Percentiles rank a stretch among this genome's conserved stretches.
These are phyloP conservation scores for Raphicerus campestris DNA, from an alignment of 2,113 vertebrate species.

Conservation along the genomic window DNA sequence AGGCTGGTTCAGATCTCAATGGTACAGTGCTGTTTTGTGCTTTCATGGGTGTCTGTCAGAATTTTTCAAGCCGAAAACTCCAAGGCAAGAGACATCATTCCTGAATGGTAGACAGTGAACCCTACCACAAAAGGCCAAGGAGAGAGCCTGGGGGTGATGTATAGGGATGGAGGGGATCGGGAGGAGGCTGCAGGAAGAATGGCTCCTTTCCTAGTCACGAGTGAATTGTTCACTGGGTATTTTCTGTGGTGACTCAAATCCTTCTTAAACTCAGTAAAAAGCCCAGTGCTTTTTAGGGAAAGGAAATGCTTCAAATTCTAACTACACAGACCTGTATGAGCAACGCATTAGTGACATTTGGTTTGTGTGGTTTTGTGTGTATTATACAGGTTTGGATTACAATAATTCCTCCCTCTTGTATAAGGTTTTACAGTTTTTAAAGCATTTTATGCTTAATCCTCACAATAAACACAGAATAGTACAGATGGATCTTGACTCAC, in stretches of 20 bases:
- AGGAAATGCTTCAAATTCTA: slow-evolving; percentile 10
- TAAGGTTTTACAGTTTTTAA: slow-evolving; percentile 52
- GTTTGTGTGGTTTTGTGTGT: slow-evolving; percentile 39
- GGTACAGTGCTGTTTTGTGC: neutral
- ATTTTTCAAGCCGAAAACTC: slow-evolving; percentile 6
- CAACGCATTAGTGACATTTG: neutral
- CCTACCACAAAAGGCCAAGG: neutral
- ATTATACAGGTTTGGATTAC: slow-evolving; percentile 37
- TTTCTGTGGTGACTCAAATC: neutral
- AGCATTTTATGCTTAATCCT: slow-evolving; percentile 52
- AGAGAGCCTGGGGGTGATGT: neutral
- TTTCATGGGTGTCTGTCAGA: slow-evolving; percentile 31
- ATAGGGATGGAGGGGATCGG: neutral
- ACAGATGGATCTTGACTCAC: slow-evolving; percentile 35
- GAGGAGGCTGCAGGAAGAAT: neutral
- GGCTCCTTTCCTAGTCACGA: neutral
- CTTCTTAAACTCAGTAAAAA: neutral
- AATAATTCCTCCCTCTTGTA: slow-evolving; percentile 40
- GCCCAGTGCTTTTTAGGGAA: neutral
- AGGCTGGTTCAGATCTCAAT: neutral
- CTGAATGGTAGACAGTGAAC: neutral
- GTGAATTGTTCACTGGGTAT: neutral
- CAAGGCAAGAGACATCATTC: neutral
- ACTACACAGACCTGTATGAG: neutral
- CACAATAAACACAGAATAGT: slow-evolving; percentile 45